Conservation (phyloP, 2,888 invertebrate species). For the Calephelis perditalis region DNA sequence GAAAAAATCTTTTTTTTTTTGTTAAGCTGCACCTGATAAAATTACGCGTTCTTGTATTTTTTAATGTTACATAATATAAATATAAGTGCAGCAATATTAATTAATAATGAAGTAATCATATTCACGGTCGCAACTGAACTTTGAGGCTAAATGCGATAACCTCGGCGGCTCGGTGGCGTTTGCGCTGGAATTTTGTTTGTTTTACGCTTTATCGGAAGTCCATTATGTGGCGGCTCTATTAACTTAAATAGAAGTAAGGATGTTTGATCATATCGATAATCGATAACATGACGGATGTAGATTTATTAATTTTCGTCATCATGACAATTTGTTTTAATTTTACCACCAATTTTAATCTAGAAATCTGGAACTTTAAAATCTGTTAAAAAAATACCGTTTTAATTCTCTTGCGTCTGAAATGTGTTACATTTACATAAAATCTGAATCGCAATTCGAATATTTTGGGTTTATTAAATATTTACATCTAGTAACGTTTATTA, state of each 20-base stretch:
- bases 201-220: slow-evolving; percentile 26
- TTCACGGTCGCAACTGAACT: slow-evolving; percentile 25
- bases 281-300: not conserved
- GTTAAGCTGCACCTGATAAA: too few relatives aligned
- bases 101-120: slow-evolving; percentile 20
- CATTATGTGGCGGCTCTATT: slow-evolving; percentile 26
- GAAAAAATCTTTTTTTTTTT: too few relatives aligned
- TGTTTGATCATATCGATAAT: slow-evolving; percentile 15
- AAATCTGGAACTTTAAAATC: too few relatives aligned
- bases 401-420: not conserved
- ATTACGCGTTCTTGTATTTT: too few relatives aligned
- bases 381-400: too few relatives aligned
- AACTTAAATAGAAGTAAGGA: slow-evolving; percentile 25
- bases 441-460: too few relatives aligned
- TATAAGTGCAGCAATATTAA: slow-evolving; percentile 6
- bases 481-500: too few relatives aligned
- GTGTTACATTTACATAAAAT: too few relatives aligned
- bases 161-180: slow-evolving; percentile 16
- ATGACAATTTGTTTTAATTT: not conserved
- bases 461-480: too few relatives aligned
- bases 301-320: too few relatives aligned
- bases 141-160: slow-evolving; percentile 11
- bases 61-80: too few relatives aligned
- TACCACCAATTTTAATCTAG: not conserved
- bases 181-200: slow-evolving; percentile 24